Percentiles rank a stretch among this genome's conserved stretches.
Conservation (phyloP, 1,140 invertebrate species). For the Brachionus rubens region DNA sequence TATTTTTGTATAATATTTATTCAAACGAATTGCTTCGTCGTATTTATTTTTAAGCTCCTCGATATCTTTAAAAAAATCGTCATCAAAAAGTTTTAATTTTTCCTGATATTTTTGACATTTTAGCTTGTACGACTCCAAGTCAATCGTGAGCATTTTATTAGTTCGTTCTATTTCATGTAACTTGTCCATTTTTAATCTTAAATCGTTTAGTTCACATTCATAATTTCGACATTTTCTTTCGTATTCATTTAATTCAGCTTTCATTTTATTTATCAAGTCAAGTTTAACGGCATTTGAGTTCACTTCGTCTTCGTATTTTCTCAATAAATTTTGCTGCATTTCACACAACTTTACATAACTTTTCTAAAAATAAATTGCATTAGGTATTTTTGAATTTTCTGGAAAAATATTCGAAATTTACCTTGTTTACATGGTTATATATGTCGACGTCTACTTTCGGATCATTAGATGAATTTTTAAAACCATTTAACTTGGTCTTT, state of each 20-base stretch:
- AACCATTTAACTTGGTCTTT: no score
- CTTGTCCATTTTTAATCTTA: slow-evolving; percentile 18
- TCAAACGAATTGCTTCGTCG: not conserved
- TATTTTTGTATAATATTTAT: not conserved
- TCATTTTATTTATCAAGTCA: slow-evolving; percentile 37
- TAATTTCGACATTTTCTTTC: not conserved
- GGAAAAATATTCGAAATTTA: slow-evolving; percentile 11
- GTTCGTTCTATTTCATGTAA: slow-evolving; percentile 1
- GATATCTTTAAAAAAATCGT: slow-evolving; percentile 27
- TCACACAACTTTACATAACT: slow-evolving; percentile 33
- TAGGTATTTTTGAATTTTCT: not conserved
- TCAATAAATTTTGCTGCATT: slow-evolving; percentile 43
- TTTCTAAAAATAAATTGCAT: slow-evolving; percentile 8
- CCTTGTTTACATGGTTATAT: slow-evolving; percentile 10
- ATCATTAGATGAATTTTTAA: no score
- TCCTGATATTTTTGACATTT: slow-evolving; percentile 17
- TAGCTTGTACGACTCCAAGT: not conserved
- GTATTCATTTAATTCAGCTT: slow-evolving; percentile 3
- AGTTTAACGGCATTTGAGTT: slow-evolving; percentile 21
- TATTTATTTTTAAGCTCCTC: slow-evolving; percentile 31
- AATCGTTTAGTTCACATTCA: slow-evolving; percentile 2
- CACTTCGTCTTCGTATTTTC: slow-evolving; percentile 42
- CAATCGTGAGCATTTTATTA: slow-evolving; percentile 9
- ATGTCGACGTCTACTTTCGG: not conserved
- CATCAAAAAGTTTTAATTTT: slow-evolving; percentile 1